phyloP scores from a whole-genome alignment of 2,888 invertebrate genomes.

The Amphipoea lucens region DNA sequence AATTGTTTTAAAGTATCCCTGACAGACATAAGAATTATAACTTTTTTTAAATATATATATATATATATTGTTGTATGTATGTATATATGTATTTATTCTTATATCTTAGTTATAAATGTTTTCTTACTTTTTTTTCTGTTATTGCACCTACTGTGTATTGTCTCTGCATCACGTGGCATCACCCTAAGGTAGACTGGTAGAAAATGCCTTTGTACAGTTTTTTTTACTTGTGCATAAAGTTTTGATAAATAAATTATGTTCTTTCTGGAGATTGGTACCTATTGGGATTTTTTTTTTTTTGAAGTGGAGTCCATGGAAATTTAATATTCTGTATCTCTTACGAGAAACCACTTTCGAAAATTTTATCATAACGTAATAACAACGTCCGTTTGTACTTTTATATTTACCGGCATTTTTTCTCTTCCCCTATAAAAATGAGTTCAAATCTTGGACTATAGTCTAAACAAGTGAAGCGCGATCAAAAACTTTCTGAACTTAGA shows the following conservation, averaged over 20 bases:
- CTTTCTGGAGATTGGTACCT: slow-evolving; percentile 6
- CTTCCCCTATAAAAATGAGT: slow-evolving; percentile 9
- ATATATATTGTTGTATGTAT: too few species aligned
- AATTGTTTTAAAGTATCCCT: slow-evolving; percentile 54
- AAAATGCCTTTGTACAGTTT: too few species aligned
- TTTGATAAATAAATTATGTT: background rate
- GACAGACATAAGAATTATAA: slow-evolving; percentile 28
- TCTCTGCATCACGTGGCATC: too few species aligned
- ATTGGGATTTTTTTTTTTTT: slow-evolving; percentile 28
- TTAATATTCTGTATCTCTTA: background rate
- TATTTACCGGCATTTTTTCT: background rate
- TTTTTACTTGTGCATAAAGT: too few species aligned
- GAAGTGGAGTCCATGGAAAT: background rate
- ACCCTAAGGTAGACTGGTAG: too few species aligned
- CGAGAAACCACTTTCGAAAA: slow-evolving; percentile 25
- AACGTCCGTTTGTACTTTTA: slow-evolving; percentile 17
- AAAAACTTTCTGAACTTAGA: slow-evolving; percentile 38
- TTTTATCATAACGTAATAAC: slow-evolving; percentile 38
- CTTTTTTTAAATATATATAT: too few species aligned
- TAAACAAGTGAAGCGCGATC: slow-evolving; percentile 28
- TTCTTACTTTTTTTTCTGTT: too few species aligned
- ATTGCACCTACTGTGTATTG: too few species aligned
- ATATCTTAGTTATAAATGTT: too few species aligned
- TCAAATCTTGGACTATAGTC: background rate
- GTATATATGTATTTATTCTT: too few species aligned